phyloP scores from a whole-genome alignment of 2,113 vertebrate species.

The Tragelaphus imberbis region DNA sequence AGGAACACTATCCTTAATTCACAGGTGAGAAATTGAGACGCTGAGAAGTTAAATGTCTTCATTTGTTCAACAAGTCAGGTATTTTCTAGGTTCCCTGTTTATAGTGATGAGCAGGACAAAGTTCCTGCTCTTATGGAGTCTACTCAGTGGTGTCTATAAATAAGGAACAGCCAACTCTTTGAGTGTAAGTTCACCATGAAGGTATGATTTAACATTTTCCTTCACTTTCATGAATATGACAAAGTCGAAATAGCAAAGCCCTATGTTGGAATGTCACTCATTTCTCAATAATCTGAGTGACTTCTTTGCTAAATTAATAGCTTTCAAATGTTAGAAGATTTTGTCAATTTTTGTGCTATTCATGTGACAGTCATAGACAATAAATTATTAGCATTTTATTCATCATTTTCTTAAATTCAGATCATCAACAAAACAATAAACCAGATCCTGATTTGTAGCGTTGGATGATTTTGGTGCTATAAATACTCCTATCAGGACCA shows the following conservation, averaged over 20 bases:
- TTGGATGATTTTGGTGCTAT: not conserved
- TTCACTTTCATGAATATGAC: not conserved
- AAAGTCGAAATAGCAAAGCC: not conserved
- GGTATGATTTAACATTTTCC: not conserved
- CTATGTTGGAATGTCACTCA: not conserved
- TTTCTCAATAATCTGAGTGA: not conserved
- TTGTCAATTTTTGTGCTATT: not conserved
- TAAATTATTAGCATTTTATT: not conserved
- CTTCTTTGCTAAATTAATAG: not conserved
- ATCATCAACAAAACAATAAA: not conserved
- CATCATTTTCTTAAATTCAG: not conserved
- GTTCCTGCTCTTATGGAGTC: not conserved
- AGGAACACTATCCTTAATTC: not conserved
- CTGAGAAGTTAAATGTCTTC: not conserved
- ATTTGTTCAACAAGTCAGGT: not conserved
- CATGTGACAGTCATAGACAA: not conserved
- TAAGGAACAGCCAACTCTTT: not conserved
- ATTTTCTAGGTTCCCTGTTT: not conserved
- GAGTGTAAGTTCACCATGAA: not conserved
- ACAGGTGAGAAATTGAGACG: not conserved
- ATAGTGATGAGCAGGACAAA: not conserved
- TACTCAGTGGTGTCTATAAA: not conserved
- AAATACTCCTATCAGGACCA: not conserved
- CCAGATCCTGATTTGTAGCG: not conserved
- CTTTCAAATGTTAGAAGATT: not conserved